These are phyloP conservation scores for Chaenodraco wilsoni DNA, from an alignment of 2,797 vertebrate genomes.

Conservation along the genomic window DNA sequence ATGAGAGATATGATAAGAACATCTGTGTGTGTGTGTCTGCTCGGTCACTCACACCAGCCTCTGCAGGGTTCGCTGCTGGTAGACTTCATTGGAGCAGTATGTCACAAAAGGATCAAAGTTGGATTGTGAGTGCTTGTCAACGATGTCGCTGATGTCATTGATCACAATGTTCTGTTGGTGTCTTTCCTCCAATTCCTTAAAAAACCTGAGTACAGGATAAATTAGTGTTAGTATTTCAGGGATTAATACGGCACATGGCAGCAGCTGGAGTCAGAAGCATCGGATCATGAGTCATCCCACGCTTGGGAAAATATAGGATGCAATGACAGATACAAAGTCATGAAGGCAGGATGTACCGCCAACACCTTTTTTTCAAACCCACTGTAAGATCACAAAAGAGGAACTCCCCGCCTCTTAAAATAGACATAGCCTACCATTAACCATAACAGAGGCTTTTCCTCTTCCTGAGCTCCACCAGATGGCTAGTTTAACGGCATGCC, in stretches of 20 bases:
- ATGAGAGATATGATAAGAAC: conserved; percentile 30
- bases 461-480: conserved; percentile 77
- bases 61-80: conserved; percentile 96
- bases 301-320: conserved; percentile 31
- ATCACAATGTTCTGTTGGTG: conserved; percentile 92
- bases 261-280: conserved; percentile 23
- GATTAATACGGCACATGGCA: conserved; percentile 1
- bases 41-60: conserved; percentile 89
- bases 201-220: conserved; percentile 86
- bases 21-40: conserved; percentile 2
- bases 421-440: conserved; percentile 63
- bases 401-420: conserved; percentile 69
- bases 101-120: conserved; percentile 96
- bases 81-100: conserved; percentile 98
- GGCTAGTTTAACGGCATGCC: conserved; percentile 56
- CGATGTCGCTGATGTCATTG: conserved; percentile 93
- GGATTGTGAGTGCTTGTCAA: conserved; percentile 88
- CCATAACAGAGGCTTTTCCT: conserved; percentile 71
- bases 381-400: conserved; percentile 55
- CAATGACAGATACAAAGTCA: conserved; percentile 52
- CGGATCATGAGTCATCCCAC: conserved; percentile 12
- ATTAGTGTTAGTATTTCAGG: conserved; percentile 29
- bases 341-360: conserved; percentile 55
- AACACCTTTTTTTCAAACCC: conserved; percentile 52
- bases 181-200: conserved; percentile 91